A percentile compares a stretch with the other conserved stretches of the same genome.
These are phyloP conservation scores for Zapus hudsonius DNA, from an alignment of 2,113 vertebrate species.

Conservation along the genomic window DNA sequence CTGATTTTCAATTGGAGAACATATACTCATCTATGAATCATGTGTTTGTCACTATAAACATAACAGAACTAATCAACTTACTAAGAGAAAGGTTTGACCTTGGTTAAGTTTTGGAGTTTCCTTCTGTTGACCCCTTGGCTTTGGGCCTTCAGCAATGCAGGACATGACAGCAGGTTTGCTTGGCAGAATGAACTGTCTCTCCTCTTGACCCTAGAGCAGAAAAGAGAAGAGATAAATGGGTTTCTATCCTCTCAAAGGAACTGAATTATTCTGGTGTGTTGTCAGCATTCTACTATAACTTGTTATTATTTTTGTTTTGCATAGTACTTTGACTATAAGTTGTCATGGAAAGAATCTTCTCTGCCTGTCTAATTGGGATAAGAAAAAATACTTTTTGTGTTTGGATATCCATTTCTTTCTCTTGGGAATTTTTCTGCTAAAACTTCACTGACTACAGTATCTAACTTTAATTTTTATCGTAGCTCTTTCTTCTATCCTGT, in stretches of 20 bases:
- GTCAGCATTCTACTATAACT: background rate
- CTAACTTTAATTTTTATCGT: background rate
- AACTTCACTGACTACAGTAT: background rate
- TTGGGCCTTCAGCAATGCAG: no score
- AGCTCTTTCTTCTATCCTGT: background rate
- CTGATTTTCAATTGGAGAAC: background rate
- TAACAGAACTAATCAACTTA: background rate
- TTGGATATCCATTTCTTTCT: background rate
- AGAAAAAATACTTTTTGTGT: no score
- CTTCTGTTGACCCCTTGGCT: fast-evolving
- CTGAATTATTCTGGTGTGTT: background rate
- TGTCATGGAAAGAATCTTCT: no score
- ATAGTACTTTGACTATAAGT: background rate
- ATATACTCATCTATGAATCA: background rate
- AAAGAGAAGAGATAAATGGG: fast-evolving
- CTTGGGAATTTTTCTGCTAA: background rate
- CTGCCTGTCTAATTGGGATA: background rate
- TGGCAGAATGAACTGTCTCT: background rate
- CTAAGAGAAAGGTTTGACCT: background rate
- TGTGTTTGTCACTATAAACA: background rate
- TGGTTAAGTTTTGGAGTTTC: background rate
- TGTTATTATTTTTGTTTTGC: background rate
- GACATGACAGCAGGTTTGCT: fast-evolving
- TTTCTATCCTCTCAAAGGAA: background rate
- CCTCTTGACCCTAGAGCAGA: background rate